These are phyloP conservation scores for Subacronicta megacephala DNA, from an alignment of 2,888 invertebrate species.

Conservation along the genomic window DNA sequence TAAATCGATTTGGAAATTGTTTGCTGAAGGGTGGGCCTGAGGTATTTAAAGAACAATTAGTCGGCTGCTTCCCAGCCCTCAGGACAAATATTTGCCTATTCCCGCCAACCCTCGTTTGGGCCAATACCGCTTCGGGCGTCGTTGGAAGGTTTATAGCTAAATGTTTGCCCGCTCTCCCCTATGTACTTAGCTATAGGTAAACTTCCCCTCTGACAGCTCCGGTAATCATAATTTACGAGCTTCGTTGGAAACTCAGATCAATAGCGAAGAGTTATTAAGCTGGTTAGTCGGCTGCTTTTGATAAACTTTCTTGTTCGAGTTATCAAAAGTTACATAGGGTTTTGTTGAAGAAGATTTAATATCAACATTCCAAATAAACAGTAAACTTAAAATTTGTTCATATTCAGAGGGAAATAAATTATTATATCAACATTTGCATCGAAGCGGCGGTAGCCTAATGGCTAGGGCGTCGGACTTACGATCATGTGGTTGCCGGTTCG, in stretches of 20 bases:
- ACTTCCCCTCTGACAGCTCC: slow-evolving; percentile 66
- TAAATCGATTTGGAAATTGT: slow-evolving; percentile 86
- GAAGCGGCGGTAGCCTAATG: no score
- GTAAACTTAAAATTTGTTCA: no score
- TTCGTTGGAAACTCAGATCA: slow-evolving; percentile 44
- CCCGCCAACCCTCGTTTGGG: slow-evolving; percentile 86
- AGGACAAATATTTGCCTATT: slow-evolving; percentile 87
- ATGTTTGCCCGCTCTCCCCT: slow-evolving; percentile 84
- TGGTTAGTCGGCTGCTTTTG: slow-evolving; percentile 25
- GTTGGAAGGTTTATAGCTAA: slow-evolving; percentile 80
- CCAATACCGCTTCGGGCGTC: slow-evolving; percentile 81
- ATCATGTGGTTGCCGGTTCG: no score
- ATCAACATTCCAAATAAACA: slow-evolving; percentile 5
- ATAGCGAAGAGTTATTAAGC: slow-evolving; percentile 33
- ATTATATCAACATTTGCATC: no score
- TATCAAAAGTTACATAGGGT: slow-evolving; percentile 28
- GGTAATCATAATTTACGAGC: slow-evolving; percentile 64
- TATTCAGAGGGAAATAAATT: no score
- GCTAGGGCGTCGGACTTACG: no score
- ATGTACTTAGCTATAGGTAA: slow-evolving; percentile 74
- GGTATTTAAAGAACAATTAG: slow-evolving; percentile 89
- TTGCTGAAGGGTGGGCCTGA: slow-evolving; percentile 82
- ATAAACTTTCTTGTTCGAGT: slow-evolving; percentile 35
- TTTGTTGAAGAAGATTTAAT: slow-evolving; percentile 12
- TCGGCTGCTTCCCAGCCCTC: slow-evolving; percentile 85